Conservation (phyloP, 2,113 vertebrate species). For the Indicator maculatus region DNA sequence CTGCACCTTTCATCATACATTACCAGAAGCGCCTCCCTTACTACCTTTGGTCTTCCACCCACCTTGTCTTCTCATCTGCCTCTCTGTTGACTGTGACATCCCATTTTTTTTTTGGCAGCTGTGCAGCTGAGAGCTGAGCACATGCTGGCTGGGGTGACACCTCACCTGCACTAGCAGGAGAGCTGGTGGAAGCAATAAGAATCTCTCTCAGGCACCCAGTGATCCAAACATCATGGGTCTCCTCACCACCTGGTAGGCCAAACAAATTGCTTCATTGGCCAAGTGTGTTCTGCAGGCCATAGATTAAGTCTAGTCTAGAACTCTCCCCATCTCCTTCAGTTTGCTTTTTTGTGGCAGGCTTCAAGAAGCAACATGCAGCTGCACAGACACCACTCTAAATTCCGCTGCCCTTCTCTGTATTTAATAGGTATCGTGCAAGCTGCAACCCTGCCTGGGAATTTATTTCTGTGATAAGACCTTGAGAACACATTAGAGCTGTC, state of each 20-base stretch:
- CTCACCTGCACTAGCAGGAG: fast-evolving
- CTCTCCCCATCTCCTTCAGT: neutral
- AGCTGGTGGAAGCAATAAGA: neutral
- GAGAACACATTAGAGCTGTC: neutral
- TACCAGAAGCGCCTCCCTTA: neutral
- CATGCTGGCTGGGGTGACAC: neutral
- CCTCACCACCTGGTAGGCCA: neutral
- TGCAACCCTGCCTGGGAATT: neutral
- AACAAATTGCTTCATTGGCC: neutral
- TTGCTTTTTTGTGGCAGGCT: neutral
- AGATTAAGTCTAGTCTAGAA: neutral
- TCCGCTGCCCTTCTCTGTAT: neutral
- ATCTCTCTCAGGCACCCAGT: neutral
- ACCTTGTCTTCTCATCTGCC: neutral
- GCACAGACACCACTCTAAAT: slow-evolving; percentile 1
- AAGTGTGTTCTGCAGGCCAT: neutral
- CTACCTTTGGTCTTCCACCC: neutral
- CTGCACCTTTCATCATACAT: neutral
- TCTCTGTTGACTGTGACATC: neutral
- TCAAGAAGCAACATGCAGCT: slow-evolving; percentile 20
- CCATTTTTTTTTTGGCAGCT: neutral
- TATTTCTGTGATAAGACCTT: slow-evolving; percentile 7
- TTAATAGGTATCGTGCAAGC: slow-evolving; percentile 25
- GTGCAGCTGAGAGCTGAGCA: neutral
- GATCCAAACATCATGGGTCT: neutral